phyloP scores from a whole-genome alignment of 2,888 invertebrate species.

The Drosophila ustulata region DNA sequence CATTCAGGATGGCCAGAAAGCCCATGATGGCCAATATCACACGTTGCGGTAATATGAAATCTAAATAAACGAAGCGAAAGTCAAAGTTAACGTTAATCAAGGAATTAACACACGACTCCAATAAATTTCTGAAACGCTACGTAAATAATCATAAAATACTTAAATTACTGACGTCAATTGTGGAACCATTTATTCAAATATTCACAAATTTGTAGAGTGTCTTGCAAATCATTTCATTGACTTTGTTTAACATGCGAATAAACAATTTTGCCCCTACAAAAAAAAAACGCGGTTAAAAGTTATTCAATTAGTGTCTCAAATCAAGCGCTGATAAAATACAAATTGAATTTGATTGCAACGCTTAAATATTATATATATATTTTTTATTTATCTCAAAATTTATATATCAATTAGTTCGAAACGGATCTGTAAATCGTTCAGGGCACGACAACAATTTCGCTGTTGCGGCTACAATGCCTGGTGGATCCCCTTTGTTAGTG shows the following conservation, averaged over 20 bases:
- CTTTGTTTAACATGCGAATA: conserved; percentile 63
- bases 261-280: conserved; percentile 40
- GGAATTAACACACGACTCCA: conserved; percentile 7
- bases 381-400: conserved; percentile 11
- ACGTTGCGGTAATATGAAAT: conserved; percentile 86
- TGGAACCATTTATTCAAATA: neutral
- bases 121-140: conserved; percentile 1
- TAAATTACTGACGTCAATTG: conserved; percentile 46
- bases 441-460: conserved; percentile 23
- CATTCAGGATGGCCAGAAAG: conserved; percentile 89
- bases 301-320: conserved; percentile 66
- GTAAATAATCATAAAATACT: conserved; percentile 13
- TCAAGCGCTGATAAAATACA: conserved; percentile 56
- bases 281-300: conserved; percentile 23
- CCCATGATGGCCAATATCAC: conserved; percentile 91
- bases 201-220: neutral
- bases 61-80: conserved; percentile 54
- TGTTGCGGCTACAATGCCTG: neutral
- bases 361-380: conserved; percentile 13
- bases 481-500: conserved; percentile 4
- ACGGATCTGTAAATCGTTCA: conserved; percentile 1
- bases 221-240: conserved; percentile 9
- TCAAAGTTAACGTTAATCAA: conserved; percentile 6
- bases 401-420: conserved; percentile 22
- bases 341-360: conserved; percentile 67